Percentiles rank a stretch among this genome's conserved stretches.
phyloP scores from a whole-genome alignment of 2,113 vertebrate species.

The Laticauda laticaudata region DNA sequence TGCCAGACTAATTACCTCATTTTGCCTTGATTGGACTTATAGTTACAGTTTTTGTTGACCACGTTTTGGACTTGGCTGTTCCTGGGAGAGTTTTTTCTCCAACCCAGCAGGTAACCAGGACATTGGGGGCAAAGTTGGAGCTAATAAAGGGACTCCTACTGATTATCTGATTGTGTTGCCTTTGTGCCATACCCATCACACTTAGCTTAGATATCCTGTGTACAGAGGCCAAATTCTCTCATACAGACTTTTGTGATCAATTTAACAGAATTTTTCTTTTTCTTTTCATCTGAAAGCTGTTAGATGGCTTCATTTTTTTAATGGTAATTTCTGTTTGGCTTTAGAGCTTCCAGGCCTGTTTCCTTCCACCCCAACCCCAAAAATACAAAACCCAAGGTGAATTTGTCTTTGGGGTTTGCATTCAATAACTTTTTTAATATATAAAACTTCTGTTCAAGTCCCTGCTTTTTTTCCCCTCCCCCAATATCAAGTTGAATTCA shows the following conservation, averaged over 20 bases:
- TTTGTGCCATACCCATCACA: no score
- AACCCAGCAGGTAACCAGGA: no score
- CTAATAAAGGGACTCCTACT: no score
- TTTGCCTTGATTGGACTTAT: no score
- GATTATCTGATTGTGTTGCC: no score
- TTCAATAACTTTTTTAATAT: background rate
- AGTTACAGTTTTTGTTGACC: no score
- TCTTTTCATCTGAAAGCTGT: background rate
- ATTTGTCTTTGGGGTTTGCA: background rate
- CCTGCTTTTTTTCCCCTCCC: background rate
- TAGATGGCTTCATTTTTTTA: background rate
- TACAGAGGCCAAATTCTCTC: background rate
- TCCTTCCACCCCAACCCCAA: no score
- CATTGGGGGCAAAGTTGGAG: no score
- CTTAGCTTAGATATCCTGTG: background rate
- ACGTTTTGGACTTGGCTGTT: no score
- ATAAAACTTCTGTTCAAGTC: background rate
- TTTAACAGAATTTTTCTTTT: background rate
- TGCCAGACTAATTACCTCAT: no score
- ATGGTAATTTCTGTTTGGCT: no score
- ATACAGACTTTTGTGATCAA: background rate
- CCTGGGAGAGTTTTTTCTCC: no score
- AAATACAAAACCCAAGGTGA: background rate
- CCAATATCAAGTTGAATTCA: background rate
- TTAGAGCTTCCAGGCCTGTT: background rate